Evolutionary conservation across 2,797 vertebrate genomes (phyloP).

Genomic region (Antrozous pallidus): DNA sequence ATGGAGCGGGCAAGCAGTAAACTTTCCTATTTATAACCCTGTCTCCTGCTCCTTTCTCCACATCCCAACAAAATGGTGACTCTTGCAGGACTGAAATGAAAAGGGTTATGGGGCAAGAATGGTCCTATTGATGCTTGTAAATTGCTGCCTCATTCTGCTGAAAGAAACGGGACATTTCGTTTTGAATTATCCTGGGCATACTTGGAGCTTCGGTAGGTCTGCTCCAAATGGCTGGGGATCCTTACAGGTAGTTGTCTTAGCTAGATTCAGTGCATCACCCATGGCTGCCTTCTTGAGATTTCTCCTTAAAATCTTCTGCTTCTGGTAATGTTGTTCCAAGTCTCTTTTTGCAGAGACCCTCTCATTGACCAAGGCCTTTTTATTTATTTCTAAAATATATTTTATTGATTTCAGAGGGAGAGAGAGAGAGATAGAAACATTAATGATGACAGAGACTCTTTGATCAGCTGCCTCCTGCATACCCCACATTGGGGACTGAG

Average conservation of each 20-base stretch:
- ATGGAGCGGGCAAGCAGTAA: not conserved
- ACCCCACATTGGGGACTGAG: no score
- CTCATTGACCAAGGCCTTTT: not conserved
- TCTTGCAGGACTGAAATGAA: accelerated
- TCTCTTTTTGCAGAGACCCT: not conserved
- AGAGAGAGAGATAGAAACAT: no score
- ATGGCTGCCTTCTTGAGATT: not conserved
- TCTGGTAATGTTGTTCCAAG: not conserved
- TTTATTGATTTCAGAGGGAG: no score
- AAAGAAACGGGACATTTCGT: not conserved
- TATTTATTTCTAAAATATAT: no score
- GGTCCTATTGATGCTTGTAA: no score
- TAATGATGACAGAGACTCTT: no score
- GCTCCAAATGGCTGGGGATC: no score
- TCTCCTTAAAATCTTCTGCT: not conserved
- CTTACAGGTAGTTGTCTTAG: accelerated
- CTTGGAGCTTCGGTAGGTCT: not conserved
- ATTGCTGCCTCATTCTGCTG: not conserved
- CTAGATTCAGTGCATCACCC: not conserved
- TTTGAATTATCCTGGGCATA: not conserved
- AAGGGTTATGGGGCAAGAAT: accelerated
- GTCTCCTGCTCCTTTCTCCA: accelerated
- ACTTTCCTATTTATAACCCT: not conserved
- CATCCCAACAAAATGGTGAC: not conserved
- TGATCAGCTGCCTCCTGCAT: no score